Base-by-base conservation (phyloP, 2,888 invertebrate species). In the Drosophila kanekoi region DNA sequence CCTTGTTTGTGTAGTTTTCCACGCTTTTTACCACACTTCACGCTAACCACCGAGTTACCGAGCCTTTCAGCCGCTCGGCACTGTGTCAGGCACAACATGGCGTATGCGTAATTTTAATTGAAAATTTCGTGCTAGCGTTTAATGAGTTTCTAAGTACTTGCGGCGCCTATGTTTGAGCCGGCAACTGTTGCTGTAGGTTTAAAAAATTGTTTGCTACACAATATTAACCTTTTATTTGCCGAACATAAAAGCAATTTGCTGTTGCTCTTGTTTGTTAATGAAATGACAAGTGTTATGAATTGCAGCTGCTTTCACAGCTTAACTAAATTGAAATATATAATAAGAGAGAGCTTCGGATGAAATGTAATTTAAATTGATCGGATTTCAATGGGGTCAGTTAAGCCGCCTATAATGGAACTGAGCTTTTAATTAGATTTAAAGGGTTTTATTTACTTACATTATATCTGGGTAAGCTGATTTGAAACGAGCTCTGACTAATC, bases 61-160 rank as follows among this genome's bases (percentile, higher is more conserved):
- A 70, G 47, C 81, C 62, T 72, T 77, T 69, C 70, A 77, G 64
- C 49, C 54, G 71, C 73, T 73, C 54, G 73, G 54, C 38, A 49
- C 18, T 53, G 57, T 64, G 60, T 45, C 53, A 44, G 37, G 72
- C 49, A 51, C 86, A 85, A 77, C 80, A 56, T 68, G 75, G 80
- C 73, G 83, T 76, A 76, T 83, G 62, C 86, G 77, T 78, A 70
- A 81, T 84, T 81, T 67, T 84, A 87, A 83, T 83, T 84, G 69
- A 77, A 83, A 83, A 77, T 74, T 77, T 77, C 65, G 64, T 77
- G 76, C 66, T 59, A 59, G 56, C 70, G 45, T 70, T 76, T 82
- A 78, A 86, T 81, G 84, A 85, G 80, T 67, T 79, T 64, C 62
- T 53, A 66, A 74, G 68, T 65, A 79, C 66, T 72, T 58, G 44